These are phyloP conservation scores for Bellardia bayeri DNA, from an alignment of 2,888 invertebrate genomes.

Conservation along the genomic window DNA sequence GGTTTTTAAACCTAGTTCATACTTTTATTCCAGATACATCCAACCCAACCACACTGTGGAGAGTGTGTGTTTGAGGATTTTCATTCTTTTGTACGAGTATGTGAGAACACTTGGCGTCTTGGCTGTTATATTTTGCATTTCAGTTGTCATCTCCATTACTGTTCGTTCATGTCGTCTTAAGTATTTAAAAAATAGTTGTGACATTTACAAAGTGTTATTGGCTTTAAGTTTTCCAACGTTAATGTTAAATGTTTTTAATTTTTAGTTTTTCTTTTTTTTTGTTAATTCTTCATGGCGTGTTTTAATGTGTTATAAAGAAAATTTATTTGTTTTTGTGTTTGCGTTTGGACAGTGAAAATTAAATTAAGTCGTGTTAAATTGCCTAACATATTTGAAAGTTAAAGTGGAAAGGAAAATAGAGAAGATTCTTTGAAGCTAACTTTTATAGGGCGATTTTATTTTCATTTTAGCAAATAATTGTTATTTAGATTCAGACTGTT, in stretches of 20 bases:
- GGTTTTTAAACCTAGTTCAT: conserved; percentile 66
- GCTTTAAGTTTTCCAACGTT: conserved; percentile 56
- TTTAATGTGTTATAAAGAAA: conserved; percentile 30
- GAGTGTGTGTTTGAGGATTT: conserved; percentile 24
- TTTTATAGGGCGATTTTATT: no score
- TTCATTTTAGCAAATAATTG: no score
- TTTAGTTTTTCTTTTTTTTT: conserved; percentile 9
- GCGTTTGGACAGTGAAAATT: background rate
- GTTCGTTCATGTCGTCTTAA: conserved; percentile 80
- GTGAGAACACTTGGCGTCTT: conserved; percentile 63
- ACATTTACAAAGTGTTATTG: conserved; percentile 82
- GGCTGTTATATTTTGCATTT: conserved; percentile 74
- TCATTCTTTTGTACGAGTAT: background rate
- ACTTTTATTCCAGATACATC: conserved; percentile 51
- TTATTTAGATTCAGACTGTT: no score
- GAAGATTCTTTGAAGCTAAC: no score
- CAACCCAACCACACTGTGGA: background rate
- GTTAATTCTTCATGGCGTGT: no score
- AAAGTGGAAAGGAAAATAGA: no score
- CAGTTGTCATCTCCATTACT: conserved; percentile 82
- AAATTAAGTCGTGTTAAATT: background rate
- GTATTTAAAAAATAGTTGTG: conserved; percentile 83
- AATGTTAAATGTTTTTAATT: conserved; percentile 67
- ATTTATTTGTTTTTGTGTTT: conserved; percentile 28
- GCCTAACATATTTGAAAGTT: no score